Evolutionary conservation across 2,113 vertebrate genomes (phyloP).

Genomic region (Gymnogyps californianus): DNA sequence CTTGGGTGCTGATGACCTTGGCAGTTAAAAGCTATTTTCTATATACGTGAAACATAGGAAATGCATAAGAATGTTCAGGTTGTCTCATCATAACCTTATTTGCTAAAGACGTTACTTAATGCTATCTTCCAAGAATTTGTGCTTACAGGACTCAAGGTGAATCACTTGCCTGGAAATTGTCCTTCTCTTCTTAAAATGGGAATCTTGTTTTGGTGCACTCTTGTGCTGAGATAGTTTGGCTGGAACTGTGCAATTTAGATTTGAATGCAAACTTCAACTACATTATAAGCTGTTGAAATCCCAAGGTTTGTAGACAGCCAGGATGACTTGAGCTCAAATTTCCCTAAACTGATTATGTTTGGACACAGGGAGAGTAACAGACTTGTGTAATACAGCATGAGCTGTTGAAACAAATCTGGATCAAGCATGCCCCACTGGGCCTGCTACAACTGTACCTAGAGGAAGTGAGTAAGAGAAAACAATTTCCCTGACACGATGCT

Average conservation of each 20-base stretch:
- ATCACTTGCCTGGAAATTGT: conserved; percentile 8
- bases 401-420: conserved; percentile 15
- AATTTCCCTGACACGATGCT: background rate
- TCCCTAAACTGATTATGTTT: background rate
- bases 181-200: background rate
- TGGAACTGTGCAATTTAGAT: background rate
- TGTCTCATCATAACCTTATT: conserved; percentile 24
- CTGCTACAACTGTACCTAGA: conserved; percentile 15
- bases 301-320: background rate
- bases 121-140: background rate
- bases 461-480: background rate
- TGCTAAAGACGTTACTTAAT: background rate
- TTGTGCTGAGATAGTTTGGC: background rate
- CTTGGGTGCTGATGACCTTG: background rate
- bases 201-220: background rate
- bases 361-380: background rate
- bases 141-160: background rate
- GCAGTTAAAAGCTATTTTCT: conserved; percentile 14
- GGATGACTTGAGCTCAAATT: background rate
- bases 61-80: background rate
- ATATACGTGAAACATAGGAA: background rate
- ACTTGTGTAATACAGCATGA: background rate
- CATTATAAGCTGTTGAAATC: conserved; percentile 21
- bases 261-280: background rate
- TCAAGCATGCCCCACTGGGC: background rate